Percentiles rank a stretch among this genome's conserved stretches.
These are phyloP conservation scores for Liodrosophila aerea DNA, from an alignment of 2,888 invertebrate species.

Conservation along the genomic window DNA sequence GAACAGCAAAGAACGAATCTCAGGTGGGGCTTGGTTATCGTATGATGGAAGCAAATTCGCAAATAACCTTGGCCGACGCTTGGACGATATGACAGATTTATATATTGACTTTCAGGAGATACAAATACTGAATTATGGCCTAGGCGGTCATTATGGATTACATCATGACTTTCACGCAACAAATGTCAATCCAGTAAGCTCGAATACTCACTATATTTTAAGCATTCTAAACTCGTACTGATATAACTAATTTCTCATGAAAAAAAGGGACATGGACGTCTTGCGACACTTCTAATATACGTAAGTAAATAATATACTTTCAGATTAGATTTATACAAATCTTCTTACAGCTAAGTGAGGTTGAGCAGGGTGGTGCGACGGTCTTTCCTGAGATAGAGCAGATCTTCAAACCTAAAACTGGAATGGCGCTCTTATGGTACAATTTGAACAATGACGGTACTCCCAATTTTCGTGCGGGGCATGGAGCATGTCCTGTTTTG, in stretches of 20 bases:
- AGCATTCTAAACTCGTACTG: too few relatives aligned
- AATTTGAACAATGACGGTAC: conserved; percentile 64
- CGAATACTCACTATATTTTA: too few relatives aligned
- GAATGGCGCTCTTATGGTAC: conserved; percentile 82
- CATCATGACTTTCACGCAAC: conserved; percentile 71
- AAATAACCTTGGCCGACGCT: conserved; percentile 54
- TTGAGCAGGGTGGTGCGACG: conserved; percentile 97
- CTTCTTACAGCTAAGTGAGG: conserved; percentile 92
- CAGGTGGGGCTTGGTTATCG: conserved; percentile 72
- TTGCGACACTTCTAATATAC: conserved; percentile 97
- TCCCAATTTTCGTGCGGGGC: conserved; percentile 54
- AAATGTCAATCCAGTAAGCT: too few relatives aligned
- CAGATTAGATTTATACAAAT: background rate
- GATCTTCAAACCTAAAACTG: conserved; percentile 92
- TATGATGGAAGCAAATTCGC: conserved; percentile 44
- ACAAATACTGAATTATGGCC: conserved; percentile 78
- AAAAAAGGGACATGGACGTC: conserved; percentile 86
- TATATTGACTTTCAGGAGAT: conserved; percentile 57
- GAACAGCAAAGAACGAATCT: conserved; percentile 47
- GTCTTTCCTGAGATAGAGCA: conserved; percentile 94
- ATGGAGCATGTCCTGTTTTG: conserved; percentile 77
- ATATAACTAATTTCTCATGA: too few relatives aligned
- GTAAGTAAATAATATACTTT: conserved; percentile 83
- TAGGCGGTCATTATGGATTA: conserved; percentile 74
- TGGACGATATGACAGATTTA: conserved; percentile 74